These are phyloP conservation scores for Diarsia mendica DNA, from an alignment of 2,888 invertebrate species.

Conservation along the genomic window DNA sequence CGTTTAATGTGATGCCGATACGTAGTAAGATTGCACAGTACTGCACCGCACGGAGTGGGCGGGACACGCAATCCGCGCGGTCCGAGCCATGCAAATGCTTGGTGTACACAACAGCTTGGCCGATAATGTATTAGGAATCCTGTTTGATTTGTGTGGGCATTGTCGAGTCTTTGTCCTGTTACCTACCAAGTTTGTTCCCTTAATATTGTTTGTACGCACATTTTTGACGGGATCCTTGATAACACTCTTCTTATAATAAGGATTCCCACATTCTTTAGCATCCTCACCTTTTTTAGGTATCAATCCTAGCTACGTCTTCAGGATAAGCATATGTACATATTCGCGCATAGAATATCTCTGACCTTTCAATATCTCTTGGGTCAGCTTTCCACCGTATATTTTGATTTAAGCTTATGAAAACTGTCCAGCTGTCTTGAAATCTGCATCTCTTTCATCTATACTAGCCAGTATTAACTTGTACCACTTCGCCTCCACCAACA, in stretches of 20 bases:
- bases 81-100: slow-evolving; percentile 84
- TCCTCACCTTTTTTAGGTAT: too few relatives aligned
- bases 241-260: not conserved
- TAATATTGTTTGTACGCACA: slow-evolving; percentile 48
- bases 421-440: not conserved
- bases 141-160: slow-evolving; percentile 88
- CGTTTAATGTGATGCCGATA: slow-evolving; percentile 87
- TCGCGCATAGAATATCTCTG: not conserved
- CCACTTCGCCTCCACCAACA: slow-evolving; percentile 20
- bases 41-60: slow-evolving; percentile 84
- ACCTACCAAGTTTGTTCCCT: slow-evolving; percentile 46
- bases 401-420: not conserved
- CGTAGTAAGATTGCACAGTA: slow-evolving; percentile 84
- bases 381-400: not conserved
- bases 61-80: slow-evolving; percentile 85
- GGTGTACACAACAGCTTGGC: slow-evolving; percentile 78
- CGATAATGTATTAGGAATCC: slow-evolving; percentile 85
- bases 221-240: slow-evolving; percentile 13
- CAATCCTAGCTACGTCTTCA: too few relatives aligned
- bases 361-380: not conserved
- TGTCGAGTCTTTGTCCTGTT: slow-evolving; percentile 76
- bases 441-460: not conserved
- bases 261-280: not conserved
- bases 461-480: too few relatives aligned
- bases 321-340: too few relatives aligned